A percentile compares a stretch with the other conserved stretches of the same genome.
Evolutionary conservation across 2,797 vertebrate genomes (phyloP).

Genomic region (Danio choprae): DNA sequence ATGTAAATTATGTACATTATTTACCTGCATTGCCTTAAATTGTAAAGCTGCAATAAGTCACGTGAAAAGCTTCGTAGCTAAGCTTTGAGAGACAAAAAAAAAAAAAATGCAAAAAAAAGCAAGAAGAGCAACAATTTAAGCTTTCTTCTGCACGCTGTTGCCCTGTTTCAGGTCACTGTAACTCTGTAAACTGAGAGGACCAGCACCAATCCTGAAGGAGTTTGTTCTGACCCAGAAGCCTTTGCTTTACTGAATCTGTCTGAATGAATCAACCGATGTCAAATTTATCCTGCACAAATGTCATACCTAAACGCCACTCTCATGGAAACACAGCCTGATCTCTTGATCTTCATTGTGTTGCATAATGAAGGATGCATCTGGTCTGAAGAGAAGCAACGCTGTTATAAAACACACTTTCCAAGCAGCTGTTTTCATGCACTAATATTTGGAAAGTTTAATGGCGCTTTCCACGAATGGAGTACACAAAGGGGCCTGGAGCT

Average conservation of each 20-base stretch:
- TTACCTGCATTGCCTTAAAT: too few relatives aligned
- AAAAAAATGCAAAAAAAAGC: background rate
- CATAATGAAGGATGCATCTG: conserved; percentile 37
- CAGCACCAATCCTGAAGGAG: background rate
- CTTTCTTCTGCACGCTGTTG: background rate
- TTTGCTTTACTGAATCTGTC: conserved; percentile 26
- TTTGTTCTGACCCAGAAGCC: conserved; percentile 35
- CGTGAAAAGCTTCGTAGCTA: background rate
- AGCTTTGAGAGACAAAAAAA: background rate
- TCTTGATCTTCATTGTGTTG: conserved; percentile 40
- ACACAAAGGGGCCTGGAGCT: conserved; percentile 23
- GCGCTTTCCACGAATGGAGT: conserved; percentile 22
- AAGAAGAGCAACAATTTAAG: background rate
- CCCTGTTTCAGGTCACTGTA: conserved; percentile 42
- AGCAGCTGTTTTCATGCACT: conserved; percentile 42
- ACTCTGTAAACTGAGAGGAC: conserved; percentile 32
- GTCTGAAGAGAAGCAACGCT: conserved; percentile 17
- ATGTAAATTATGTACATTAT: too few relatives aligned
- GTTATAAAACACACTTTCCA: conserved; percentile 13
- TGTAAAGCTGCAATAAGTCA: background rate
- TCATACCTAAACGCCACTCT: conserved; percentile 21
- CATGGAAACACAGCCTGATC: conserved; percentile 19
- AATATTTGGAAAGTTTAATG: conserved; percentile 43
- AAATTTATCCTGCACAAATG: conserved; percentile 11
- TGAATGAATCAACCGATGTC: conserved; percentile 33